phyloP scores from a whole-genome alignment of 2,888 invertebrate genomes.

The Tryphoninae sp. region DNA sequence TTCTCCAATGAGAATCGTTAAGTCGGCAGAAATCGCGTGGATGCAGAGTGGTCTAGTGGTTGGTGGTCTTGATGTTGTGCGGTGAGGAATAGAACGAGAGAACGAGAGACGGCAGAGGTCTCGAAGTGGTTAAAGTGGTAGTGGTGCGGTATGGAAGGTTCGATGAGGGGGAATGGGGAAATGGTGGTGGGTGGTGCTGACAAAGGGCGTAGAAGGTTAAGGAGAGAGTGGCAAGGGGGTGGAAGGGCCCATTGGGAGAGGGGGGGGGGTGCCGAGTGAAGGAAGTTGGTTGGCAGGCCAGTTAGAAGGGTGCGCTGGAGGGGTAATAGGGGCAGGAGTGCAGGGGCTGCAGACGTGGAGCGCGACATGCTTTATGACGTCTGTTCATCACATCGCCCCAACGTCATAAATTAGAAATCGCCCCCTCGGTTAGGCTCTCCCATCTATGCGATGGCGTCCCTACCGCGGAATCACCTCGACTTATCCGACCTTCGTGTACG shows the following conservation, averaged over 20 bases:
- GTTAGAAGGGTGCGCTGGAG: conserved; percentile 52
- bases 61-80: conserved; percentile 32
- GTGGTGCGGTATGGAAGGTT: conserved; percentile 19
- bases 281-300: conserved; percentile 56
- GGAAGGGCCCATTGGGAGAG: conserved; percentile 52
- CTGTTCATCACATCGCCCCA: conserved; percentile 82
- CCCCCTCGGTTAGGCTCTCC: conserved; percentile 79
- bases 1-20: conserved; percentile 76
- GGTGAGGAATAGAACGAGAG: conserved; percentile 6
- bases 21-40: conserved; percentile 76
- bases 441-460: conserved; percentile 72
- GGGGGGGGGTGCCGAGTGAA: conserved; percentile 59
- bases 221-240: conserved; percentile 54
- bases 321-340: conserved; percentile 70
- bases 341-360: conserved; percentile 77
- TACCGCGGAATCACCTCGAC: conserved; percentile 59
- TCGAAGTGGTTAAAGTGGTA: conserved; percentile 6
- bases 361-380: conserved; percentile 82
- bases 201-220: conserved; percentile 67
- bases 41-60: conserved; percentile 51
- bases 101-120: conserved; percentile 13
- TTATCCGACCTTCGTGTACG: conserved; percentile 56
- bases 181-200: conserved; percentile 69
- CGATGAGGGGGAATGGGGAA: conserved; percentile 51
- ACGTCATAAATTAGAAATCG: conserved; percentile 82